Evolutionary conservation across 2,113 vertebrate genomes (phyloP), one percentile per base, ranked within the genome.

Genomic region (Uropsilus gracilis): DNA sequence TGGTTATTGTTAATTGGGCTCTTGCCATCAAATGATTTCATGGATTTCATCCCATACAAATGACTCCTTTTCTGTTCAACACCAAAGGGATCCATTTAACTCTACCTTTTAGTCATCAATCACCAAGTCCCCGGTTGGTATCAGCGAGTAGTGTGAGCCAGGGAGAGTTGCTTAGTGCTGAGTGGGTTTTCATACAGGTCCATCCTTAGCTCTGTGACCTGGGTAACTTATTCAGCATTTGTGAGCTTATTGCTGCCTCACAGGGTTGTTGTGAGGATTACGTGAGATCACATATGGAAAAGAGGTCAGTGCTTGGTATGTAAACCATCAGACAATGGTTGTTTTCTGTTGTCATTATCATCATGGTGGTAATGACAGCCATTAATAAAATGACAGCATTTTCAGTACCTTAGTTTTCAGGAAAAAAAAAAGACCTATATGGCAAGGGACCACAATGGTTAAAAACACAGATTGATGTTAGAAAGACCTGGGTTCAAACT

Each of bases 1-100:
- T 93, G 68, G 76, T 89, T 80, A 93, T 59, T 88, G 37, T 81
- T 93, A 94, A 44, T 77, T 93, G 28, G 37, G 77, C 32, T 81
- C 26, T 48, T 50, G 55, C 37, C 48, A 64, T 85, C 55, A 89
- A 93, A 91, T 72, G 78, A 93, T 90, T 95, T 92, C 59, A 53
- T 75, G n/a, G 46, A 81, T 69, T 77, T 82, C 13, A 82, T 42
- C 16, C 20, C 72, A 88, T n/a, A 72, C 26, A 88, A 90, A 81
- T 42, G 5, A 95, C 85, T 90, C 13, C 39, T 85, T 32, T 48
- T 82, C 18, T 57, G 44, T 86, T 26, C 71, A 95, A 75, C 30
- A 48, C 14, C 83, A 78, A 95, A 50, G 26, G 50, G 50, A 69
- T 89, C 7, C 18, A 46, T 90, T 92, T 92, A 87, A 76, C 26